Base-by-base conservation (phyloP, 2,113 vertebrate species). In the Rousettus leschenaultii region DNA sequence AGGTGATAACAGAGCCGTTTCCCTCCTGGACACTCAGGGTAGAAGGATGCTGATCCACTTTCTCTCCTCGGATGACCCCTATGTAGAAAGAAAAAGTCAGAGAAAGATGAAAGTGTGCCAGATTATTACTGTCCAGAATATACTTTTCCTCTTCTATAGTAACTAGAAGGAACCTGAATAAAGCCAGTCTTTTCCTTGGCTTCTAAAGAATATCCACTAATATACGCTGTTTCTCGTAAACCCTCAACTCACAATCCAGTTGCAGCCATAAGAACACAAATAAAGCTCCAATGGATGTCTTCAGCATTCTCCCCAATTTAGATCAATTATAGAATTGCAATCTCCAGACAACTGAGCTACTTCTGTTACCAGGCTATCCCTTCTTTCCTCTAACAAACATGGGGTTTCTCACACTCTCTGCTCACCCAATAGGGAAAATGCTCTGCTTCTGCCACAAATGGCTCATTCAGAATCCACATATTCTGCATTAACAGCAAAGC, bases 181-280 rank as follows among this genome's bases (percentile, higher is more conserved):
- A 96, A 82, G 5, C 1, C 35, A 22, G 6, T 33, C 7, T 45
- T 13, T 51, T 51, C 48, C 48, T 57, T 7, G 0, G 0, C 6
- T 3, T 24, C 26, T 68, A 22, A 84, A 1, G 2, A 78, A n/a
- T 22, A 8, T 7, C 28, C 7, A 7, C 3, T 21, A 21, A 73
- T 7, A 43, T 5, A 30, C 4, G n/a, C 3, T 68, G 18, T 82
- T 9, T 6, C 28, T 14, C 53, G 19, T 11, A 59, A 30, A 18
- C 7, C 24, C 59, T 80, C 79, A 73, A 96, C 87, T 95, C 71
- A 85, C 93, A 73, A 33, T 83, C 12, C 85, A 86, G 51, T 7
- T 68, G 61, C 7, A 96, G 74, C 95, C 95, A 95, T 8, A 92
- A 28, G 53, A 92, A 57, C 0, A 18, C 2, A 18, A 92, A 13